Conservation (phyloP, 35 echinoderm and acorn worm species). For the Holothuria glaberrima region DNA sequence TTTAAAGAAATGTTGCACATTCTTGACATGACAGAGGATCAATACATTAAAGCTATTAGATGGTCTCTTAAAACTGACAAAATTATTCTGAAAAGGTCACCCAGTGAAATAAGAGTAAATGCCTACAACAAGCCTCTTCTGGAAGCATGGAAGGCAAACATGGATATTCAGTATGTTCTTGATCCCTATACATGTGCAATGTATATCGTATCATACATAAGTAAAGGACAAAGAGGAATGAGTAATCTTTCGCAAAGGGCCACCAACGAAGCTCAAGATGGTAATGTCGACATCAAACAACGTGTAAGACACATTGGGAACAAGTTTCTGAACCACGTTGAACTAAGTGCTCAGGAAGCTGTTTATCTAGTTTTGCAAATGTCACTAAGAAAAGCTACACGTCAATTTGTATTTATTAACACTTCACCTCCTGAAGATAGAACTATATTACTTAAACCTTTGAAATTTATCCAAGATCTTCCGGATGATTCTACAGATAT, state of each 20-base stretch:
- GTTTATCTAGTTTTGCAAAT: conserved; percentile 74
- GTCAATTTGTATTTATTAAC: conserved; percentile 77
- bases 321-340: conserved; percentile 77
- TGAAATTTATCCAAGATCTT: conserved; percentile 57
- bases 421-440: conserved; percentile 72
- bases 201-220: conserved; percentile 82
- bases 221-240: conserved; percentile 80
- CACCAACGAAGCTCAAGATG: conserved; percentile 69
- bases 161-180: conserved; percentile 74
- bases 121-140: conserved; percentile 58
- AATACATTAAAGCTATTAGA: conserved; percentile 69
- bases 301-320: conserved; percentile 79
- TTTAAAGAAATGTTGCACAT: conserved; percentile 57
- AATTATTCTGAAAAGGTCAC: conserved; percentile 70
- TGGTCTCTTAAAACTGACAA: conserved; percentile 67
- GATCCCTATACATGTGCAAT: conserved; percentile 81
- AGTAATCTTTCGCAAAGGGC: conserved; percentile 66
- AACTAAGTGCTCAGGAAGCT: conserved; percentile 82
- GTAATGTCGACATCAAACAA: conserved; percentile 65
- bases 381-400: conserved; percentile 63
- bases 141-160: conserved; percentile 76
- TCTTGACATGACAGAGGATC: conserved; percentile 50
- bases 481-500: conserved; percentile 77
- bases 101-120: conserved; percentile 77
- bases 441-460: conserved; percentile 61